These are phyloP conservation scores for Trileptium ribeirensis DNA, from an alignment of 2,888 invertebrate genomes.

Conservation along the genomic window DNA sequence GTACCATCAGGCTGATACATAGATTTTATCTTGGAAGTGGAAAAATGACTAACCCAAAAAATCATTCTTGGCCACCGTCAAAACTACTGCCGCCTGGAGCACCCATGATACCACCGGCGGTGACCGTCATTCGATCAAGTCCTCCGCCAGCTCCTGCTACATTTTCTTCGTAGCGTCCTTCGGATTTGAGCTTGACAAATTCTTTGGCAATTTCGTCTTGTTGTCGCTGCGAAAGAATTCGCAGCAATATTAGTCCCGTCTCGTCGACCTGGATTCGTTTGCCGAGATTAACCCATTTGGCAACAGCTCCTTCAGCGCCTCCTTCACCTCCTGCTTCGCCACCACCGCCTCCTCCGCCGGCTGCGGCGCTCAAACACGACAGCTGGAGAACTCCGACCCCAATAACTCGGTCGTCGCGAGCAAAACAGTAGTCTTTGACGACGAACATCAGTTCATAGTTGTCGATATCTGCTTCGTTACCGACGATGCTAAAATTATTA, in stretches of 20 bases:
- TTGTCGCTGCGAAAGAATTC: constrained; percentile 88
- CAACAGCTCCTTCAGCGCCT: constrained; percentile 17
- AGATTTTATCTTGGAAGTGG: too few relatives aligned
- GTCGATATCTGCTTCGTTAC: constrained; percentile 87
- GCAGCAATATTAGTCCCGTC: constrained; percentile 90
- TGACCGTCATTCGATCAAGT: constrained; percentile 11
- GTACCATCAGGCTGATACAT: too few relatives aligned
- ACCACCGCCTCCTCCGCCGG: too few relatives aligned
- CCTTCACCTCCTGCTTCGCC: too few relatives aligned
- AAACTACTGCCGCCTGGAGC: too few relatives aligned
- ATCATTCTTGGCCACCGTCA: too few relatives aligned
- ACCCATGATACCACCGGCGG: too few relatives aligned
- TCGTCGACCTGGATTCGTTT: constrained; percentile 94
- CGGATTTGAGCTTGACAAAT: constrained; percentile 95
- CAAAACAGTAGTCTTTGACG: constrained; percentile 94
- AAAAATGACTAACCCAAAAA: too few relatives aligned
- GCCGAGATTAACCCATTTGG: constrained; percentile 31
- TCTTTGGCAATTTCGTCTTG: constrained; percentile 97
- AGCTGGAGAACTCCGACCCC: constrained; percentile 92
- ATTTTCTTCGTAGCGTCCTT: constrained; percentile 72
- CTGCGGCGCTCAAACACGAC: constrained; percentile 88
- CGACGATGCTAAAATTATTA: constrained; percentile 73
- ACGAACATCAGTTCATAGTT: constrained; percentile 91
- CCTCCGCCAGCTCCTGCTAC: background rate
- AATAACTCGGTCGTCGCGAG: constrained; percentile 84